Base-by-base conservation (phyloP, 2,113 vertebrate species). In the Microtus pennsylvanicus region DNA sequence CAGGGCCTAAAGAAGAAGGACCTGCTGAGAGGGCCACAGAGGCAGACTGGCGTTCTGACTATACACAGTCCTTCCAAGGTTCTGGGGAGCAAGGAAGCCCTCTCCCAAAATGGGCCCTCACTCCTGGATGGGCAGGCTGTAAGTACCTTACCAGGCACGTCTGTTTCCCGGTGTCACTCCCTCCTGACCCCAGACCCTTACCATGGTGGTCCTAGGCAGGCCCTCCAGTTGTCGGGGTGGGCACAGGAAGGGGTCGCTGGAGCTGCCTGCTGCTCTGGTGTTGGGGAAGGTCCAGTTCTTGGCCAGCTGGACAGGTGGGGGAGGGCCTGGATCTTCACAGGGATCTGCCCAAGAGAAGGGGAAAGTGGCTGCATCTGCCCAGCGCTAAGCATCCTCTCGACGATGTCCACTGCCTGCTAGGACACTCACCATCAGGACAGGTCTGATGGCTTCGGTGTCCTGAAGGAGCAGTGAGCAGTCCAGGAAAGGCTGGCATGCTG, bases 271-370 rank as follows among this genome's bases (percentile, higher is more conserved):
- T 19, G 98, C 98, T 98, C 99, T 99, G 90, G 99, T 98, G 63
- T 99, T 99, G 92, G 99, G 99, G 98, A 99, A 99, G 47, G 99
- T 99, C 99, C 99, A 99, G 78, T 99, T 99, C 98, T 99, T 99
- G 78, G 99, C 97, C 95, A 98, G 98, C 93, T 98, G 98, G 80
- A 97, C 82, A 0, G 96, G 97, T 16, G 96, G 96, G 0, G 96
- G 88, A 70, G 98, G 98, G 81, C 97, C 96, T 0, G 97, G 67
- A 0, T 98, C 98, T 12, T 94, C 96, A 24, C 96, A 97, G 52
- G 98, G 9, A 16, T 98, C 98, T 98, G 96, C 35, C 30, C 50
- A 2, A 63, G 61, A 97, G 21, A 93, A 92, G 19, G 35, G 65
- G 81, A 28, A 87, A 47, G 89, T 38, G 72, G 72, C 14, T 42